phyloP scores from a whole-genome alignment of 2,888 invertebrate species.

The Cerceris rybyensis region DNA sequence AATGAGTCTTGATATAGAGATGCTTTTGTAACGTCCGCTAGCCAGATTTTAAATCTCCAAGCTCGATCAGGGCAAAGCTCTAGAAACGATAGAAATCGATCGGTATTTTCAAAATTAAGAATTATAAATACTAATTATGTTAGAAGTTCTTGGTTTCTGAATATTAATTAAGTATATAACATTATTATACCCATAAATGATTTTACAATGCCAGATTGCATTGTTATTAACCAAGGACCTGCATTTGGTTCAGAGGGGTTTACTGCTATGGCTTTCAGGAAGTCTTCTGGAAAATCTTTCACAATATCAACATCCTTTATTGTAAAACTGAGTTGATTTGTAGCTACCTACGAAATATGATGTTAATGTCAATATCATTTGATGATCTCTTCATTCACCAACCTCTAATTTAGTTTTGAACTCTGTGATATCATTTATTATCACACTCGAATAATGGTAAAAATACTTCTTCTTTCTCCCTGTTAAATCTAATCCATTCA shows the following conservation, averaged over 20 bases:
- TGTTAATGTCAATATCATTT: constrained; percentile 2
- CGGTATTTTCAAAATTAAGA: not conserved
- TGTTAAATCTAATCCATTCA: constrained; percentile 90
- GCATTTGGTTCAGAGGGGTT: constrained; percentile 84
- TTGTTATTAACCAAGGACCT: constrained; percentile 93
- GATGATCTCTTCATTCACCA: constrained; percentile 30
- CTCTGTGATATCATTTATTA: constrained; percentile 83
- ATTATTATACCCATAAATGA: constrained; percentile 85
- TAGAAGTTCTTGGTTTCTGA: not conserved
- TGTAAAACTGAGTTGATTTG: constrained; percentile 81
- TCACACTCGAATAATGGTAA: not conserved
- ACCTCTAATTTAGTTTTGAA: constrained; percentile 87
- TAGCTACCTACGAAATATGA: constrained; percentile 38
- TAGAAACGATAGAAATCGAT: constrained; percentile 35
- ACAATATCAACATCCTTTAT: constrained; percentile 87
- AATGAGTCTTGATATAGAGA: constrained; percentile 86
- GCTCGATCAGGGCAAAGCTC: constrained; percentile 92
- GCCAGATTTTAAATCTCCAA: constrained; percentile 93
- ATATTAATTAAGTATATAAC: not conserved
- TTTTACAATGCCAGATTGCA: constrained; percentile 88
- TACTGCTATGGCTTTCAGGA: constrained; percentile 86
- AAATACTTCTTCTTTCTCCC: constrained; percentile 80
- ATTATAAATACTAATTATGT: not conserved
- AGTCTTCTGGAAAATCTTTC: constrained; percentile 88
- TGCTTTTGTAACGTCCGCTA: constrained; percentile 88